These are phyloP conservation scores for Anthoptus insignis DNA, from an alignment of 2,888 invertebrate species.

Conservation along the genomic window DNA sequence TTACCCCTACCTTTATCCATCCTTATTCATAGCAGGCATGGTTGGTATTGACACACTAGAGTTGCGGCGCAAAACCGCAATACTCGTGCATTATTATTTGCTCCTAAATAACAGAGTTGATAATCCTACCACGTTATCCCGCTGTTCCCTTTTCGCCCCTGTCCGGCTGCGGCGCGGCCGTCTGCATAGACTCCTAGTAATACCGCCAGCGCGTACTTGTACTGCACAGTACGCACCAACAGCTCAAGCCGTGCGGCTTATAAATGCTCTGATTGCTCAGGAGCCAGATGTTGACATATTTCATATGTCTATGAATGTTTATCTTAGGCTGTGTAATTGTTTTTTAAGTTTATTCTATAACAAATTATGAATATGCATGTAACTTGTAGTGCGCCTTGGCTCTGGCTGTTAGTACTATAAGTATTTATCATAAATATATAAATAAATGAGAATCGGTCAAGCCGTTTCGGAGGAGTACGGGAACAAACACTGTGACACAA, in stretches of 20 bases:
- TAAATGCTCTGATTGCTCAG: not conserved
- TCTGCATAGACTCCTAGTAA: not conserved
- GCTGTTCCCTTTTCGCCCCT: not conserved
- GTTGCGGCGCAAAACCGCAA: constrained; percentile 5
- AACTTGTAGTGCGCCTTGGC: not conserved
- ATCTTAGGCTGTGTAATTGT: no score
- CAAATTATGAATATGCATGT: no score
- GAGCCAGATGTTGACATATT: not conserved
- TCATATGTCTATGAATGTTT: not conserved
- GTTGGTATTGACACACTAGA: constrained; percentile 34
- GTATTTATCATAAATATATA: not conserved
- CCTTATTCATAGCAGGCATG: constrained; percentile 38
- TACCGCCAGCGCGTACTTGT: not conserved
- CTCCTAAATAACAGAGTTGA: not conserved
- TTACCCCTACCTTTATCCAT: constrained; percentile 40
- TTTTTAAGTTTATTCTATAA: no score
- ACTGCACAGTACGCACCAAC: not conserved
- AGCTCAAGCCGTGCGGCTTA: not conserved
- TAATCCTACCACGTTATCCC: not conserved
- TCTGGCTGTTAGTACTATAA: not conserved
- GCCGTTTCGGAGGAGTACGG: no score
- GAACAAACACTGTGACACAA: no score
- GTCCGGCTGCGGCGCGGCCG: constrained; percentile 2
- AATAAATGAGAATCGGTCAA: not conserved
- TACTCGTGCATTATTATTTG: constrained; percentile 3